Evolutionary conservation across 1,140 invertebrate genomes (phyloP).

Genomic region (Drosophila ambigua): DNA sequence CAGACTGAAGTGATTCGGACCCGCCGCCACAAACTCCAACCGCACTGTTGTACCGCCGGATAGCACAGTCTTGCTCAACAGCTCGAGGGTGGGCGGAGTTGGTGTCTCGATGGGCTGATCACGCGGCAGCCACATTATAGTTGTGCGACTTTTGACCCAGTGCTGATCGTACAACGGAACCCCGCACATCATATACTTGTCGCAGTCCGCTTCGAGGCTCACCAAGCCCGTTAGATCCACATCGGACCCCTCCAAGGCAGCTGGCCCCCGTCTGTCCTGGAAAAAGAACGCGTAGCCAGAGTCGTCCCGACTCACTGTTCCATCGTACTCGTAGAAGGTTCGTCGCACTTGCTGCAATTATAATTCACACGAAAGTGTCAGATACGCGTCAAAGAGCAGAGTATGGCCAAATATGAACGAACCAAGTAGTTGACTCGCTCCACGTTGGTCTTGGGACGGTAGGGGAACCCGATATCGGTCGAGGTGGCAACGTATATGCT

Average conservation of each 20-base stretch:
- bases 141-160: conserved; percentile 28
- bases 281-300: conserved; percentile 90
- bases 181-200: conserved; percentile 89
- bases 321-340: conserved; percentile 86
- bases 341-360: conserved; percentile 65
- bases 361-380: no score
- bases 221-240: conserved; percentile 85
- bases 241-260: conserved; percentile 84
- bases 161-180: conserved; percentile 86
- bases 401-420: no score
- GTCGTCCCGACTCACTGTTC: conserved; percentile 85
- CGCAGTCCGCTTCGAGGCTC: conserved; percentile 86
- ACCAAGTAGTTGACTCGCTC: conserved; percentile 88
- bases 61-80: conserved; percentile 32
- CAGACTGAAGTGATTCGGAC: conserved; percentile 89
- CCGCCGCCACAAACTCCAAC: conserved; percentile 79
- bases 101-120: conserved; percentile 16
- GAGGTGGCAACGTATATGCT: conserved; percentile 86
- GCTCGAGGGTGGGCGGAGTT: conserved; percentile 8
- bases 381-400: no score
- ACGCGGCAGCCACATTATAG: conserved; percentile 50
- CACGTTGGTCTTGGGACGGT: conserved; percentile 87
- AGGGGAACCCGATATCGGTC: conserved; percentile 91
- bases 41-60: conserved; percentile 17
- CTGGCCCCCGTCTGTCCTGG: conserved; percentile 88